Evolutionary conservation across 2,888 invertebrate species (phyloP).

Genomic region (Catocala fraxini): DNA sequence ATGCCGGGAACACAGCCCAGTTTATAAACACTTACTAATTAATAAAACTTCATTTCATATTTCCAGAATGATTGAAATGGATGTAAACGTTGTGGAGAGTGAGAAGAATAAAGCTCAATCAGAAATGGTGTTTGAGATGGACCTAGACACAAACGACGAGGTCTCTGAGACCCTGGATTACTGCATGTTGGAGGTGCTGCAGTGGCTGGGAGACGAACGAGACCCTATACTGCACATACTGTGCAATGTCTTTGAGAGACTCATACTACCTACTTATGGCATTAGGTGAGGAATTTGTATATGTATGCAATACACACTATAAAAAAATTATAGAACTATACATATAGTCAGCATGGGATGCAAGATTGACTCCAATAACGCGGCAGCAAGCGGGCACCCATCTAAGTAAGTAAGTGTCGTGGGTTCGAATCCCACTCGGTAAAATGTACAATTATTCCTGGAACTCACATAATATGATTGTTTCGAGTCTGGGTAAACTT

Average conservation of each 20-base stretch:
- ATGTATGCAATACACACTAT: background rate
- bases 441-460: no score
- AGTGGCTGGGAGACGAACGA: constrained; percentile 89
- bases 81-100: constrained; percentile 89
- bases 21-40: no score
- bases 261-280: constrained; percentile 94
- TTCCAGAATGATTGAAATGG: constrained; percentile 91
- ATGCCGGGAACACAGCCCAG: background rate
- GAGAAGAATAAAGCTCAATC: constrained; percentile 74
- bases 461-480: no score
- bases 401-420: no score
- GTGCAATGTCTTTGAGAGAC: constrained; percentile 92
- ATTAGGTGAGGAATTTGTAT: constrained; percentile 75
- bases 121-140: constrained; percentile 87
- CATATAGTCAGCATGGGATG: no score
- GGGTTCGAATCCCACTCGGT: no score
- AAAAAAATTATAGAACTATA: no score
- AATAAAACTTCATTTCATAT: background rate
- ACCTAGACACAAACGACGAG: constrained; percentile 82
- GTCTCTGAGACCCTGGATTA: constrained; percentile 89
- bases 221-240: constrained; percentile 88
- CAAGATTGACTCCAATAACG: no score
- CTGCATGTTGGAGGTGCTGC: constrained; percentile 91
- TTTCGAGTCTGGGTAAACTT: no score
- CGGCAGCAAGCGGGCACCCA: no score